Evolutionary conservation across 2,113 vertebrate genomes (phyloP).

Genomic region (Anarhynchus alexandrinus): DNA sequence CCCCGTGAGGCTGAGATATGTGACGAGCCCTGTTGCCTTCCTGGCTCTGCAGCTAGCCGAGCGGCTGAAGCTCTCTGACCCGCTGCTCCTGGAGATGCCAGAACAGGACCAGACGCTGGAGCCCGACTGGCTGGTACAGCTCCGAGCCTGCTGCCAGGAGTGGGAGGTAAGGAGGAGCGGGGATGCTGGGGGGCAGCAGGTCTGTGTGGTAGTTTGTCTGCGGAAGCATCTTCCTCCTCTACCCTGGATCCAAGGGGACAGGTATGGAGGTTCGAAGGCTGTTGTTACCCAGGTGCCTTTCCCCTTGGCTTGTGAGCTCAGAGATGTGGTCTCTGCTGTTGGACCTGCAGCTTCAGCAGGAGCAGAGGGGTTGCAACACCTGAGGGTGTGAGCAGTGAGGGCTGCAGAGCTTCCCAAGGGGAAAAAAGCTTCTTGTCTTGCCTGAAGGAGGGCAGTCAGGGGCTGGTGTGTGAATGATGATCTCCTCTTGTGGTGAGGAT

Average conservation of each 20-base stretch:
- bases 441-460: neutral
- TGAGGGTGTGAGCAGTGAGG: neutral
- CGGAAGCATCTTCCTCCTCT: neutral
- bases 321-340: neutral
- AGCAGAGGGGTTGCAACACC: no score
- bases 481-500: neutral
- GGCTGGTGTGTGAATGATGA: neutral
- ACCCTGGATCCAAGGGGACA: neutral
- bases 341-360: no score
- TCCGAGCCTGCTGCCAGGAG: conserved; percentile 57
- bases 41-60: conserved; percentile 78
- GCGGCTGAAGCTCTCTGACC: conserved; percentile 80
- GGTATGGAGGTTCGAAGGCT: neutral
- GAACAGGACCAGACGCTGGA: conserved; percentile 59
- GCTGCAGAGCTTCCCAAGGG: neutral
- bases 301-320: neutral
- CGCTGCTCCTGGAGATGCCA: conserved; percentile 71
- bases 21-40: neutral
- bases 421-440: neutral
- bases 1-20: fast-evolving
- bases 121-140: conserved; percentile 79
- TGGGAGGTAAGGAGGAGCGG: conserved; percentile 63
- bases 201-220: neutral
- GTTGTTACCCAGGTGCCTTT: neutral
- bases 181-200: neutral